These are phyloP conservation scores for human DNA, from an alignment of 2,113 vertebrate genomes.

Conservation along the genomic window DNA sequence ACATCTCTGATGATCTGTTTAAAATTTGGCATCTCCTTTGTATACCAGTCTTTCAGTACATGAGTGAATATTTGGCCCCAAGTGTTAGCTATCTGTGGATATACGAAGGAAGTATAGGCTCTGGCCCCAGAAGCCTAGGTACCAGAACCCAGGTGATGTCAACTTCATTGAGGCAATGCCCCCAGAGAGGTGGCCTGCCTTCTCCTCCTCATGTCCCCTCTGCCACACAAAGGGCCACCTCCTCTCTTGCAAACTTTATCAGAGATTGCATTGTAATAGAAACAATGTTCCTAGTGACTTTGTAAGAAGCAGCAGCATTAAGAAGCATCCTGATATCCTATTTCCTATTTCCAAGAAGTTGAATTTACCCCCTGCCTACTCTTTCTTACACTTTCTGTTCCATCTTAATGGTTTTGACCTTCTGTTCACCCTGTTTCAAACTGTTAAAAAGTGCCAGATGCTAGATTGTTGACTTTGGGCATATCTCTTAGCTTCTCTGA, in stretches of 20 bases:
- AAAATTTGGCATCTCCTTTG: not conserved
- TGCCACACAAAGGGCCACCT: not conserved
- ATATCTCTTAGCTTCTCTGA: not conserved
- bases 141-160: not conserved
- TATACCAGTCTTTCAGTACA: not conserved
- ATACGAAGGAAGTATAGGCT: not conserved
- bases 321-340: not conserved
- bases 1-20: not conserved
- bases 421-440: conserved; percentile 47
- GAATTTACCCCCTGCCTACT: not conserved
- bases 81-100: not conserved
- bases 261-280: not conserved
- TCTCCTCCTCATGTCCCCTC: not conserved
- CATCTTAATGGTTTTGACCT: conserved; percentile 9
- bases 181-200: fast-evolving
- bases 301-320: not conserved
- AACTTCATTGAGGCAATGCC: fast-evolving
- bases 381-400: not conserved
- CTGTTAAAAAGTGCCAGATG: conserved; percentile 43
- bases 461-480: not conserved
- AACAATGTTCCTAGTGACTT: not conserved
- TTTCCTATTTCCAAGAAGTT: not conserved
- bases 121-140: not conserved
- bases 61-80: too few relatives aligned
- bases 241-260: not conserved